Percentiles rank a stretch among this genome's conserved stretches.
phyloP scores from a whole-genome alignment of 2,797 vertebrate species.

The Rhadinocentrus ornatus region DNA sequence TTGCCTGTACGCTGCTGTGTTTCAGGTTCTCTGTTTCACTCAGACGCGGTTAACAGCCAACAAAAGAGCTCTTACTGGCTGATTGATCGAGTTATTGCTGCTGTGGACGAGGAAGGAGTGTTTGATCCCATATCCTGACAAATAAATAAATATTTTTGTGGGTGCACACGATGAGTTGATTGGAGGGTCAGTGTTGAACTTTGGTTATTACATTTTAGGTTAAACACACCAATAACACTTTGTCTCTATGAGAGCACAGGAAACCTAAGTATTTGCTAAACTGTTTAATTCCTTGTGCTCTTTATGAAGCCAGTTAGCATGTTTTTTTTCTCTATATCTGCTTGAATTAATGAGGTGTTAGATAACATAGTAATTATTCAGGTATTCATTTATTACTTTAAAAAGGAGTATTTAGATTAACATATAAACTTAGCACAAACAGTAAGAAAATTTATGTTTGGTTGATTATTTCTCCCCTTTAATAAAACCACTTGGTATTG shows the following conservation, averaged over 20 bases:
- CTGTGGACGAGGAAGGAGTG: constrained; percentile 2
- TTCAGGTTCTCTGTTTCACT: constrained; percentile 37
- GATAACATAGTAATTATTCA: constrained; percentile 22
- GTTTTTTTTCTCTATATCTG: constrained; percentile 11
- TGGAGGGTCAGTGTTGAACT: background rate
- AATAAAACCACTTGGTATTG: too few species aligned
- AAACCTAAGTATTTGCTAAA: background rate
- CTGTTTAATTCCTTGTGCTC: background rate
- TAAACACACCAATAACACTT: background rate
- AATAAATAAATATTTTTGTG: constrained; percentile 29
- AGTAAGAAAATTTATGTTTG: too few species aligned
- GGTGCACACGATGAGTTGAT: background rate
- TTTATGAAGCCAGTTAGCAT: constrained; percentile 2
- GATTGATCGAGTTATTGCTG: constrained; percentile 48
- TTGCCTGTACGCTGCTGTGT: constrained; percentile 19
- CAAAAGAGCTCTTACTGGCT: constrained; percentile 44
- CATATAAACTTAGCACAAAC: too few species aligned
- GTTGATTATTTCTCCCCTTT: too few species aligned
- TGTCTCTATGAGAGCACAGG: background rate
- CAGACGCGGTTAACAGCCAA: constrained; percentile 23
- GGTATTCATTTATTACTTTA: constrained; percentile 22
- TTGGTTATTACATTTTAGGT: background rate
- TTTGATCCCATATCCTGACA: constrained; percentile 30
- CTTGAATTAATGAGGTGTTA: constrained; percentile 17
- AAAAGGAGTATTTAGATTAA: constrained; percentile 3